phyloP scores from a whole-genome alignment of 2,113 vertebrate species.

The Leuciscus idus region DNA sequence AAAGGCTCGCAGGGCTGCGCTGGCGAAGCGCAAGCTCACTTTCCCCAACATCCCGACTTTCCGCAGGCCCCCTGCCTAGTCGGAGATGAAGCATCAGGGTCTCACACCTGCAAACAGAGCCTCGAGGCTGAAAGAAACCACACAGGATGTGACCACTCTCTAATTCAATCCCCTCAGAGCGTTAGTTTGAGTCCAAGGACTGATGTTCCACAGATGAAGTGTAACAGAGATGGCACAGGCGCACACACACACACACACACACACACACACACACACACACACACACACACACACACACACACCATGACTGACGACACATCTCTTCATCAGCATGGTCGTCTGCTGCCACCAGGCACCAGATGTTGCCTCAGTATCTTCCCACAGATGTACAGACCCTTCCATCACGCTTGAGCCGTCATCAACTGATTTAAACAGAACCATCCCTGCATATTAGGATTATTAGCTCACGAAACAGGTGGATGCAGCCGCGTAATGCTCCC shows the following conservation, averaged over 20 bases:
- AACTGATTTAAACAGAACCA: conserved; percentile 8
- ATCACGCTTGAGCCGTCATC: conserved; percentile 12
- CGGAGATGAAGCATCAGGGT: not conserved
- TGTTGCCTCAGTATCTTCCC: not conserved
- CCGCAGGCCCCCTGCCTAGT: conserved; percentile 1
- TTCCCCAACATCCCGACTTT: conserved; percentile 32
- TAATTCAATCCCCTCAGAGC: conserved; percentile 15
- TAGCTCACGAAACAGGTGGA: conserved; percentile 33
- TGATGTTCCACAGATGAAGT: not conserved
- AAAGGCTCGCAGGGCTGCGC: conserved; percentile 30
- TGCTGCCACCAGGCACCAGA: conserved; percentile 39
- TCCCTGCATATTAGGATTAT: conserved; percentile 31
- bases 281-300: conserved; percentile 5
- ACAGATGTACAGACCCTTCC: conserved; percentile 16
- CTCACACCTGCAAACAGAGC: conserved; percentile 2
- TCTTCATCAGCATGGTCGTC: not conserved
- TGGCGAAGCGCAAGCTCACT: not conserved
- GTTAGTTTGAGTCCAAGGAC: not conserved
- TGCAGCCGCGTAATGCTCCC: not conserved
- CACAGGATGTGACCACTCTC: conserved; percentile 7
- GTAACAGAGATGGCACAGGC: conserved; percentile 16
- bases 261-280: conserved; percentile 9
- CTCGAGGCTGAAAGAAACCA: not conserved
- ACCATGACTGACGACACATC: conserved; percentile 39
- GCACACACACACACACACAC: conserved; percentile 4